These are phyloP conservation scores for Chirona hameri DNA, from an alignment of 2,888 invertebrate species.

Conservation along the genomic window DNA sequence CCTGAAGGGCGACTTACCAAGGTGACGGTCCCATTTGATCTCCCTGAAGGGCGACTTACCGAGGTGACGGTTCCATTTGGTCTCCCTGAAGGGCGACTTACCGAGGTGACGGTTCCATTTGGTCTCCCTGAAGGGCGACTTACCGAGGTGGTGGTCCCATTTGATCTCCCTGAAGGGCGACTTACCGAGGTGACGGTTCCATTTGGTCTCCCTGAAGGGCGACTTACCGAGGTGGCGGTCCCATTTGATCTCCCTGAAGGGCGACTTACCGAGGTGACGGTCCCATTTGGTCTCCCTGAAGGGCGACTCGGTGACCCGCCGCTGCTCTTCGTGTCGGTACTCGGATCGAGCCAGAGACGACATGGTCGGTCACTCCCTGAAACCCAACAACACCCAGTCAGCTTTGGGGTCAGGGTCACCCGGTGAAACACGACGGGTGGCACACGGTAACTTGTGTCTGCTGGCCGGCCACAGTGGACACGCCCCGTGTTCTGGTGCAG, in stretches of 20 bases:
- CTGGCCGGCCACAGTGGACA: no score
- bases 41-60: background rate
- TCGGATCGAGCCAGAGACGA: slow-evolving; percentile 4
- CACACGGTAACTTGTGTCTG: no score
- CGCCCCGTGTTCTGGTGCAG: no score
- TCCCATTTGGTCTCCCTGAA: slow-evolving; percentile 29
- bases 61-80: background rate
- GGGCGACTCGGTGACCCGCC: slow-evolving; percentile 13
- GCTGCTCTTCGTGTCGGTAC: slow-evolving; percentile 9
- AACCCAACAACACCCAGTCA: no score
- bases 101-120: background rate
- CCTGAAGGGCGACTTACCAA: background rate
- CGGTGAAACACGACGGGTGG: no score
- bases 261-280: slow-evolving; percentile 12
- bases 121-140: background rate
- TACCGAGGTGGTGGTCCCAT: background rate
- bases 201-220: no score
- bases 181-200: no score
- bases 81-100: no score
- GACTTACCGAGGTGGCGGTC: background rate
- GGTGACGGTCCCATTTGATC: background rate
- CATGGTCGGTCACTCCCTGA: background rate
- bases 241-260: background rate
- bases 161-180: no score
- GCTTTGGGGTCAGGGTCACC: no score